Conservation (phyloP, 2,797 vertebrate species). For the Acanthurus lineatus region DNA sequence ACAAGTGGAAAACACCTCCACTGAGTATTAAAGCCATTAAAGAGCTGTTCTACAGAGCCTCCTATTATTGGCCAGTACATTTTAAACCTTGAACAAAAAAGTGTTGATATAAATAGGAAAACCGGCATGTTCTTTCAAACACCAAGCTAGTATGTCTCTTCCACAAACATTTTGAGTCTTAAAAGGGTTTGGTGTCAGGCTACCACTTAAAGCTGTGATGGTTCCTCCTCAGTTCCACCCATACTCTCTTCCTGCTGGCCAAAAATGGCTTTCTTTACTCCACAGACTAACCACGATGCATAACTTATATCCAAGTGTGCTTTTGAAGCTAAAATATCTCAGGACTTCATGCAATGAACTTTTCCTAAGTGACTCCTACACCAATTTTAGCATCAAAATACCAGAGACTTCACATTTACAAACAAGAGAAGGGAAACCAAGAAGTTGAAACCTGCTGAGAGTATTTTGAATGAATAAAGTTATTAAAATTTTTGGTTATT, state of each 20-base stretch:
- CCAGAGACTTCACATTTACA: neutral
- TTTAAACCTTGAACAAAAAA: neutral
- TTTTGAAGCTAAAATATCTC: neutral
- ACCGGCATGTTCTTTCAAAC: neutral
- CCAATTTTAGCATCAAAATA: neutral
- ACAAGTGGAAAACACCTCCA: neutral
- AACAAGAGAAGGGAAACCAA: neutral
- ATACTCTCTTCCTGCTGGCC: neutral
- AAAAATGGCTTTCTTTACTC: conserved; percentile 16
- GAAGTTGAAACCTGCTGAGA: neutral
- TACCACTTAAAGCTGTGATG: neutral
- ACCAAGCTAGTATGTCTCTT: neutral
- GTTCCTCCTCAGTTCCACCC: neutral
- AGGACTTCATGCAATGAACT: neutral
- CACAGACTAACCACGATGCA: conserved; percentile 4
- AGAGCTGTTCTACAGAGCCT: neutral
- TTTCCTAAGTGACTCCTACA: neutral
- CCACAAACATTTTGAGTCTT: conserved; percentile 7
- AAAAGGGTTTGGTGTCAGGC: conserved; percentile 14
- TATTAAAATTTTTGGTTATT: neutral
- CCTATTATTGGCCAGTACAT: neutral
- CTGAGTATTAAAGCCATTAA: neutral
- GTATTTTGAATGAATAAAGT: neutral
- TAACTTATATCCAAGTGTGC: conserved; percentile 15
- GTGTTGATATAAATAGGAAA: neutral